Percentiles rank a stretch among this genome's conserved stretches.
Evolutionary conservation across 2,113 vertebrate species (phyloP).

Genomic region (Tricholaema leucomelas): DNA sequence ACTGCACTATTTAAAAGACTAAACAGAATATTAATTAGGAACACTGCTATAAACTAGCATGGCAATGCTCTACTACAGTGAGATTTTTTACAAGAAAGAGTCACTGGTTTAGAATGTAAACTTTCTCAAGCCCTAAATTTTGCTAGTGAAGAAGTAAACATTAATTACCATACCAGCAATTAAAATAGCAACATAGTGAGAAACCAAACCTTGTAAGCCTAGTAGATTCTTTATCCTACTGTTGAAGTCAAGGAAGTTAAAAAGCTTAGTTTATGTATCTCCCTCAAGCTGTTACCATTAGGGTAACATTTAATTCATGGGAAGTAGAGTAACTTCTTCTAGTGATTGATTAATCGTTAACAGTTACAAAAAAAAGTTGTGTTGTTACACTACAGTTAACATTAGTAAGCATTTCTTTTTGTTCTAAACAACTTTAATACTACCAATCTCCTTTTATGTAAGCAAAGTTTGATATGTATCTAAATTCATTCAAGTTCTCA

Average conservation of each 20-base stretch:
- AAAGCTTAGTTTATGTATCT: background rate
- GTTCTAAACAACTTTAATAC: background rate
- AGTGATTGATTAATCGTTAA: background rate
- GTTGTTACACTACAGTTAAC: background rate
- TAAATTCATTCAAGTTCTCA: background rate
- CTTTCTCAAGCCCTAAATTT: background rate
- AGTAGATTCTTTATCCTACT: background rate
- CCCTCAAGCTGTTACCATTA: background rate
- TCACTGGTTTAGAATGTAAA: background rate
- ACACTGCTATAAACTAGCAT: background rate
- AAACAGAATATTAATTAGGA: background rate
- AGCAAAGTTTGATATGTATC: background rate
- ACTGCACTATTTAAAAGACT: background rate
- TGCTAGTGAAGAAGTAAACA: background rate
- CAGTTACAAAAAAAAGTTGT: background rate
- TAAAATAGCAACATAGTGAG: background rate
- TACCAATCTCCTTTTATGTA: background rate
- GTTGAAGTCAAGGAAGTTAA: background rate
- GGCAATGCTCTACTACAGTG: background rate
- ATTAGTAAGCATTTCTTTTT: background rate
- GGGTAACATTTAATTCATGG: background rate
- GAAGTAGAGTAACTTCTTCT: background rate
- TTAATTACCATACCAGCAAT: background rate
- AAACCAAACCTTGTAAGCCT: background rate
- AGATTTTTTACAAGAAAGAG: background rate